Percentiles rank a stretch among this genome's conserved stretches.
Evolutionary conservation across 2,888 invertebrate genomes (phyloP).

Genomic region (Apodemia zela): DNA sequence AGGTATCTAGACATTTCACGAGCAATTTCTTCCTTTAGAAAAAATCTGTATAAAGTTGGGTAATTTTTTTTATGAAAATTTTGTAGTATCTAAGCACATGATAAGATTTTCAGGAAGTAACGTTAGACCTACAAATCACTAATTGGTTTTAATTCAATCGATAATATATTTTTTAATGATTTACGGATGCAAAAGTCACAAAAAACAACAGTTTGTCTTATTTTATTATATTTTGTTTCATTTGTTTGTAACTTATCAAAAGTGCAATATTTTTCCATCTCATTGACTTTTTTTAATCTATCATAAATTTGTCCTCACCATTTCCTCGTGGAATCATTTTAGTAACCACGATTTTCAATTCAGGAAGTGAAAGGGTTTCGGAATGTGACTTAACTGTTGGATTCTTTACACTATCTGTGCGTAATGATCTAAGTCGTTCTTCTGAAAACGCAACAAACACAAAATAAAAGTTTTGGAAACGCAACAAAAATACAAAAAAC

Average conservation of each 20-base stretch:
- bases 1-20: too few relatives aligned
- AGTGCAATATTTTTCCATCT: not conserved
- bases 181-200: too few relatives aligned
- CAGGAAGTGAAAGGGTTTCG: conserved; percentile 53
- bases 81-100: too few relatives aligned
- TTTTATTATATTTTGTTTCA: too few relatives aligned
- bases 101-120: too few relatives aligned
- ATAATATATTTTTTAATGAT: too few relatives aligned
- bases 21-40: too few relatives aligned
- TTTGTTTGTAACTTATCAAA: not conserved
- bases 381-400: conserved; percentile 39
- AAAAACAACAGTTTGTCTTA: too few relatives aligned
- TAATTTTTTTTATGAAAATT: too few relatives aligned
- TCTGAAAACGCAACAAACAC: conserved; percentile 53
- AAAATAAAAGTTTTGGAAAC: conserved; percentile 32
- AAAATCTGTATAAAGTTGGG: too few relatives aligned
- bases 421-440: conserved; percentile 45
- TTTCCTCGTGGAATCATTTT: conserved; percentile 64
- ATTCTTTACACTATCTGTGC: conserved; percentile 47
- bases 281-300: not conserved
- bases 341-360: conserved; percentile 71
- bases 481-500: conserved; percentile 20
- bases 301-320: conserved; percentile 47
- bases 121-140: too few relatives aligned
- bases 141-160: too few relatives aligned